phyloP scores from a whole-genome alignment of 2,113 vertebrate genomes.

The Terrapene triunguis region DNA sequence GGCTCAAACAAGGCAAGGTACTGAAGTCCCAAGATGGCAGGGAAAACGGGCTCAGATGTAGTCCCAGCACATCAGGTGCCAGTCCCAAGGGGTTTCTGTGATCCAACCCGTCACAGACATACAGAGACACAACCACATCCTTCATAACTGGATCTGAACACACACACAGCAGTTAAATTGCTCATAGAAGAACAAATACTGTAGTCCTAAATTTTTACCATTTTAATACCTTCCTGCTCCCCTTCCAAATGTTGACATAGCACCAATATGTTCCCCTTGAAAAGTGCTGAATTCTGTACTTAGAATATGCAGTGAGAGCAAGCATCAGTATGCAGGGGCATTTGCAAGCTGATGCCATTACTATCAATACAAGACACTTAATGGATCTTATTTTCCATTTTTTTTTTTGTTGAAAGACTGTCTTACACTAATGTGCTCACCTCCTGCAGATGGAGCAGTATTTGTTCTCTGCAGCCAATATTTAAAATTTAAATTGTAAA shows the following conservation, averaged over 20 bases:
- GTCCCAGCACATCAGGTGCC: too few species aligned
- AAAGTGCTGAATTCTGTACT: not conserved
- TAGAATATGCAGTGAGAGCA: slow-evolving; percentile 1
- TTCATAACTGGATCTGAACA: not conserved
- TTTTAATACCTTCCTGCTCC: not conserved
- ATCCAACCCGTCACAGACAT: not conserved
- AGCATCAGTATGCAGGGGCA: not conserved
- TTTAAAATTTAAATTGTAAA: slow-evolving; percentile 10
- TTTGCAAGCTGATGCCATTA: slow-evolving; percentile 4
- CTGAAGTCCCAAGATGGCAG: too few species aligned
- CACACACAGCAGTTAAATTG: not conserved
- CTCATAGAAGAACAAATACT: not conserved
- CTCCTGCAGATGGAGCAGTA: not conserved
- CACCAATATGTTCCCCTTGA: not conserved
- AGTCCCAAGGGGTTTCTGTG: too few species aligned
- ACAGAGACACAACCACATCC: not conserved
- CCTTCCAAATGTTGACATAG: not conserved
- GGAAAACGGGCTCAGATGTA: too few species aligned
- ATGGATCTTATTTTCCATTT: slow-evolving; percentile 29
- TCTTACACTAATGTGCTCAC: not conserved
- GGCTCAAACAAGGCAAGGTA: too few species aligned
- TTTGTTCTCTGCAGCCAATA: slow-evolving; percentile 28
- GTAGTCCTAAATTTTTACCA: not conserved
- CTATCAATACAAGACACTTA: slow-evolving; percentile 5
- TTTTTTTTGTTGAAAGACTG: not conserved